Conservation (phyloP, 2,888 invertebrate species). For the Hemaris fuciformis region DNA sequence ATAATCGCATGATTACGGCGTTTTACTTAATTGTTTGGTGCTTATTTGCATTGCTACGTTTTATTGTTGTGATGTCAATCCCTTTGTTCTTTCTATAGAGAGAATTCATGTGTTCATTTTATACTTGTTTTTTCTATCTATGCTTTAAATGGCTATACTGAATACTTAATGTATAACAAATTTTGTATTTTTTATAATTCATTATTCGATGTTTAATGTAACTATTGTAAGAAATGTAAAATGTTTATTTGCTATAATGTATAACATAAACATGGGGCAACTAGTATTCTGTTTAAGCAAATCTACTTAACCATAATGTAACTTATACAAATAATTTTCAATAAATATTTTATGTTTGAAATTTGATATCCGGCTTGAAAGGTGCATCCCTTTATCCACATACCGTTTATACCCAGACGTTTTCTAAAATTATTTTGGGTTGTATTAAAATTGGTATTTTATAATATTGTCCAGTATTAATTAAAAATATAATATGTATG, state of each 20-base stretch:
- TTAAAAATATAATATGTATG: neutral
- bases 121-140: neutral
- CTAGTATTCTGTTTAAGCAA: neutral
- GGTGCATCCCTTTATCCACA: neutral
- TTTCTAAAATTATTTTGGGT: neutral
- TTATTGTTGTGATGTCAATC: constrained; percentile 25
- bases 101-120: constrained; percentile 1
- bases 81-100: constrained; percentile 14
- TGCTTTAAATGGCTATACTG: neutral
- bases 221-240: neutral
- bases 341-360: too few species aligned
- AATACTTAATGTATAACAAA: neutral
- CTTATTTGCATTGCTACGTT: constrained; percentile 18
- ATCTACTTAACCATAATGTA: neutral
- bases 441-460: constrained; percentile 16
- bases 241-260: neutral
- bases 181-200: neutral
- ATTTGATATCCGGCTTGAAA: too few species aligned
- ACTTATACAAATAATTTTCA: too few species aligned
- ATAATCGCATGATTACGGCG: neutral
- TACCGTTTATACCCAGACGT: neutral
- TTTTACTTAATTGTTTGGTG: constrained; percentile 27
- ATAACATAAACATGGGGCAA: neutral
- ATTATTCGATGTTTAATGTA: neutral
- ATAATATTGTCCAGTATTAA: constrained; percentile 1